Evolutionary conservation across 2,797 vertebrate genomes (phyloP), one percentile per base, ranked within the genome.

Genomic region (Enteromius argenteus): DNA sequence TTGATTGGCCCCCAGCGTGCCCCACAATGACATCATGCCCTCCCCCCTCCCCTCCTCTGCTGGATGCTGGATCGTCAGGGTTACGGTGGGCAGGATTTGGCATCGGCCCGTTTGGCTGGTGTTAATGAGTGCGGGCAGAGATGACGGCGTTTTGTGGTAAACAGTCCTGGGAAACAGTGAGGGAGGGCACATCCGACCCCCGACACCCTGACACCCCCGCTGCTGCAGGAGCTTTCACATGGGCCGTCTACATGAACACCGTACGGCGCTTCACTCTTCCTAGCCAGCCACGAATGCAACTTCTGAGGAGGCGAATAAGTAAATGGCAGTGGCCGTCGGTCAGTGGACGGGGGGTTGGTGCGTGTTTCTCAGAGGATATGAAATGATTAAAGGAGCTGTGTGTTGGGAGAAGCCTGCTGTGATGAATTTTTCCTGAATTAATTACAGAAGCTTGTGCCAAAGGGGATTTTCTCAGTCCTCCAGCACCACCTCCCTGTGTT

Each of bases 351-450:
- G 51, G 56, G 35, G 58, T 66, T n/a, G 11, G 62, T 69, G 51
- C 23, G 68, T n/a, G 58, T 86, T 46, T 84, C 76, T 80, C 11
- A 9, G 37, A 60, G 89, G 79, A 89, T 89, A 60, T 73, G 84
- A 27, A 87, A 87, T 91, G 93, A 89, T 94, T 93, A 91, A 93
- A 88, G 87, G 60, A 90, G 60, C 89, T 0, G 30, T 75, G 90
- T 87, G 90, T 90, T 91, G 91, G 90, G 90, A 91, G 92, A 95
- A 93, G 91, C 93, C 93, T 17, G 83, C 92, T 72, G 90, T 94
- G 94, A 96, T 96, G 94, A 94, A 92, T 86, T 96, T 96, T 95
- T 94, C 89, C 93, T 92, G 93, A 93, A 95, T 96, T 96, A 95
- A 96, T 96, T 94, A 95, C 91, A 91, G 89, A 90, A 88, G 89